These are phyloP conservation scores for Megaceryle maxima DNA, from an alignment of 2,113 vertebrate genomes.

Conservation along the genomic window DNA sequence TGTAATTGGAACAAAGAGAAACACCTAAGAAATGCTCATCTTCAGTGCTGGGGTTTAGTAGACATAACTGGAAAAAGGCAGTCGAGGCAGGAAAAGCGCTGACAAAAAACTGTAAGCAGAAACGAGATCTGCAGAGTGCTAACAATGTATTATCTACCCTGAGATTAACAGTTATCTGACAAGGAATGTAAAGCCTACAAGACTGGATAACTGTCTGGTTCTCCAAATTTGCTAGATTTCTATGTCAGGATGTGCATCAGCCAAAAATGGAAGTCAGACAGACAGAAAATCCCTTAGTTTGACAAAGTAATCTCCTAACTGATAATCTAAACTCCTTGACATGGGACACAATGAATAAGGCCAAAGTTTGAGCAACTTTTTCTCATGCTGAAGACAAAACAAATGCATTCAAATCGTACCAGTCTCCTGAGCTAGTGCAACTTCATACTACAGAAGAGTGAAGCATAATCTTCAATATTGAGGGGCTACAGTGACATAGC, in stretches of 20 bases:
- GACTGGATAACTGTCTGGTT: neutral
- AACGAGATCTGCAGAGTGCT: neutral
- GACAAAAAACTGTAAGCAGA: neutral
- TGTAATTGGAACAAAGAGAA: neutral
- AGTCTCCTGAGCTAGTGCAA: neutral
- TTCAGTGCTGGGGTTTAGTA: neutral
- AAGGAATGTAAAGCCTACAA: neutral
- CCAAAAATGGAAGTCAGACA: neutral
- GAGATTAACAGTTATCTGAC: neutral
- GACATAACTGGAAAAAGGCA: neutral
- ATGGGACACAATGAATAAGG: neutral
- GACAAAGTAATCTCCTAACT: neutral
- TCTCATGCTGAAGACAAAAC: neutral
- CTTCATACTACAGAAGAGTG: neutral
- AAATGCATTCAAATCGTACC: neutral
- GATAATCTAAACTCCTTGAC: neutral
- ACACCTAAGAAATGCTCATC: neutral
- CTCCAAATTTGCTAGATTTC: neutral
- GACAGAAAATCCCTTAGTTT: neutral
- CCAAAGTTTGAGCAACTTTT: neutral
- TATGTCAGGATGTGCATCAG: rapidly evolving
- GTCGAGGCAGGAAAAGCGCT: neutral
- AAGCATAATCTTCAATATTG: neutral
- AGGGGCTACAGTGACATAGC: neutral
- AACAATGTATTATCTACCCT: neutral